Evolutionary conservation across 2,113 vertebrate species (phyloP).

Genomic region (Seriola dumerili): DNA sequence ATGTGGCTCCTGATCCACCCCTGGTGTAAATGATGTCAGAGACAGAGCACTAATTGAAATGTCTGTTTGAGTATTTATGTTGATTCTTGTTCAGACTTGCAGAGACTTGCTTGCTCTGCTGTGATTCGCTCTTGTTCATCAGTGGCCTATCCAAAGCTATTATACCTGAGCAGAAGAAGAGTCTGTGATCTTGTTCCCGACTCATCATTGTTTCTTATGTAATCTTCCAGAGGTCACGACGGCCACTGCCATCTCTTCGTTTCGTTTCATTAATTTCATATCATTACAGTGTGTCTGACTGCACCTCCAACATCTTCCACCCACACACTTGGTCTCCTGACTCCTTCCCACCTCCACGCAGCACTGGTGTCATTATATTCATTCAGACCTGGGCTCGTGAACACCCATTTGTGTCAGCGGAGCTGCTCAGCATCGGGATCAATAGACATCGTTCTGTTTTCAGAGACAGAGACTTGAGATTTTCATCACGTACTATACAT

Average conservation of each 20-base stretch:
- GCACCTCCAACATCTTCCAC: not conserved
- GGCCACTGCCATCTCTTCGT: not conserved
- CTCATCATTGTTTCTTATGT: not conserved
- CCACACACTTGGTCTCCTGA: not conserved
- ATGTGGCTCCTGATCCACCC: not conserved
- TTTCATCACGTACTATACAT: not conserved
- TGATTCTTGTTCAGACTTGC: not conserved
- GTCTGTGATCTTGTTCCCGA: not conserved
- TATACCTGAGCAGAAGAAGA: too few species aligned
- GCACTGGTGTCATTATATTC: not conserved
- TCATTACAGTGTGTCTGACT: not conserved
- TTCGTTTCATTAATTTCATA: slow-evolving; percentile 2
- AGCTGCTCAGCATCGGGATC: not conserved
- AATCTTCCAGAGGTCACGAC: slow-evolving; percentile 6
- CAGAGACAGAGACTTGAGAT: not conserved
- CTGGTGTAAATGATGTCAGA: too few species aligned
- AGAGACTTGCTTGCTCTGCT: not conserved
- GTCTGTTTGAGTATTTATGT: not conserved
- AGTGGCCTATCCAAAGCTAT: too few species aligned
- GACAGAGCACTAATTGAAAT: not conserved
- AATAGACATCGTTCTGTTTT: not conserved
- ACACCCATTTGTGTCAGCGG: not conserved
- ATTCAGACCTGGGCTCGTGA: not conserved
- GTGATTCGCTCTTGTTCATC: too few species aligned
- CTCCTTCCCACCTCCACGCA: not conserved